These are phyloP conservation scores for Apamea epomidion DNA, from an alignment of 2,888 invertebrate genomes.

Conservation along the genomic window DNA sequence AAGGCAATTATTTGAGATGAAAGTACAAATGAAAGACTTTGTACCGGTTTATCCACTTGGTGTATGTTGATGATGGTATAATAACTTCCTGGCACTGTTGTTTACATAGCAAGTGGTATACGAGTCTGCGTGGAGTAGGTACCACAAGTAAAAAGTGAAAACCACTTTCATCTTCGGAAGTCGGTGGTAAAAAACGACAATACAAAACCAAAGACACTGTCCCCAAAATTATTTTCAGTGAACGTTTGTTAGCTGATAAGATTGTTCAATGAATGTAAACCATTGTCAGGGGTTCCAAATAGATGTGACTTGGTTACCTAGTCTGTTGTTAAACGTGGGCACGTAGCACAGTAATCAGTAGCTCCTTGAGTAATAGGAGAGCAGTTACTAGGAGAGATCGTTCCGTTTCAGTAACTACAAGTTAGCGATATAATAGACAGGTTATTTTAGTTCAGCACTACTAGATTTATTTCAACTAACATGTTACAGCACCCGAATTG, in stretches of 20 bases:
- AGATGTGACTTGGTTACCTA: constrained; percentile 3
- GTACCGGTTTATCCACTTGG: background rate
- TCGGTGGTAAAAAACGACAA: too few relatives aligned
- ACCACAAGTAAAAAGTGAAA: too few relatives aligned
- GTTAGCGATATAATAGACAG: background rate
- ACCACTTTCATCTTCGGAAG: too few relatives aligned
- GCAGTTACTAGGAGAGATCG: background rate
- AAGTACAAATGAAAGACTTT: background rate
- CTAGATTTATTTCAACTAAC: background rate
- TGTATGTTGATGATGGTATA: too few relatives aligned
- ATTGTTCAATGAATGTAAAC: background rate
- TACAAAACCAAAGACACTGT: too few relatives aligned
- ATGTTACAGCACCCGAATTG: background rate
- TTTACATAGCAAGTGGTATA: too few relatives aligned
- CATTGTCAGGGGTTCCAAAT: background rate
- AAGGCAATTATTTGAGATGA: background rate
- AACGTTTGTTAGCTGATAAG: background rate
- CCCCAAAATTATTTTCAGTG: background rate
- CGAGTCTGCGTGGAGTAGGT: too few relatives aligned
- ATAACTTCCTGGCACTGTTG: too few relatives aligned
- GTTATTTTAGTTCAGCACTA: background rate
- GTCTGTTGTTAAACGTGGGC: background rate
- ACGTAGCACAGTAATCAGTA: background rate
- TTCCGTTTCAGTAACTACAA: constrained; percentile 1
- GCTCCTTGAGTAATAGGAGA: constrained; percentile 9